A percentile compares a stretch with the other conserved stretches of the same genome.
These are phyloP conservation scores for Malacoraja senta DNA, from an alignment of 2,797 vertebrate genomes.

Conservation along the genomic window DNA sequence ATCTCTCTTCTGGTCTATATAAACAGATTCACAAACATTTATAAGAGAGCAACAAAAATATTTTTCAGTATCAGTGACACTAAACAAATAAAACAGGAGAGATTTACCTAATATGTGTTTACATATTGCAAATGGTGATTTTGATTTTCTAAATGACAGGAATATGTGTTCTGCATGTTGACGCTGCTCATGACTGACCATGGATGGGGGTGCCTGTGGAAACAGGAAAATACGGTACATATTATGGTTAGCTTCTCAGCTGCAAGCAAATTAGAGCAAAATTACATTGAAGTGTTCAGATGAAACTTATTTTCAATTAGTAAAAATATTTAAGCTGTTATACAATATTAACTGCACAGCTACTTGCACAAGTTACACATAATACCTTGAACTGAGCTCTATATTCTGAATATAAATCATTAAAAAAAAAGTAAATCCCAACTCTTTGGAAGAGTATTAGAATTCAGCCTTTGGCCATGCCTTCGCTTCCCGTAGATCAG, in stretches of 20 bases:
- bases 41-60: background rate
- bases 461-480: background rate
- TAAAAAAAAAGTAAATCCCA: background rate
- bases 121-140: constrained; percentile 97
- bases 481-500: background rate
- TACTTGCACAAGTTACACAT: background rate
- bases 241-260: background rate
- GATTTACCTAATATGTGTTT: constrained; percentile 92
- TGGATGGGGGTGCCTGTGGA: constrained; percentile 88
- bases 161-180: constrained; percentile 97
- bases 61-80: background rate
- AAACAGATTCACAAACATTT: background rate
- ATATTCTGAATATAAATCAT: background rate
- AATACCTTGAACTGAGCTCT: background rate
- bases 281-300: background rate
- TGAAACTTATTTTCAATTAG: background rate
- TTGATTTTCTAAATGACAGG: constrained; percentile 96
- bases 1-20: background rate
- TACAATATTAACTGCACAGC: background rate
- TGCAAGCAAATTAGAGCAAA: background rate
- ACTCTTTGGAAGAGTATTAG: background rate
- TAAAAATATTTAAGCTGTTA: background rate
- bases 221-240: background rate
- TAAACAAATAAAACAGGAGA: constrained; percentile 38
- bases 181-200: constrained; percentile 93